A percentile compares a stretch with the other conserved stretches of the same genome.
Conservation (phyloP, 2,797 vertebrate genomes). For the Gymnocypris eckloni region DNA sequence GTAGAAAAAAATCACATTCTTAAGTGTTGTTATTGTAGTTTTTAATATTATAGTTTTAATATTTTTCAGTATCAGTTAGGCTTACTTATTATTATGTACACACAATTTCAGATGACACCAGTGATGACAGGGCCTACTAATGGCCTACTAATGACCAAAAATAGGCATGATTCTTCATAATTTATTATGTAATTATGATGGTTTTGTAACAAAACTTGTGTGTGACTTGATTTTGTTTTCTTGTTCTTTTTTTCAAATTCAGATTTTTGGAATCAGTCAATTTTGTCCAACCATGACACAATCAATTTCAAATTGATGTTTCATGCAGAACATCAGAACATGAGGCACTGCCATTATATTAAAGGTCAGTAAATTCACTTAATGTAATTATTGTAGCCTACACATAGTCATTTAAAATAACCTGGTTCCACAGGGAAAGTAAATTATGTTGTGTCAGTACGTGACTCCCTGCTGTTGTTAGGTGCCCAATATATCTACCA, state of each 20-base stretch:
- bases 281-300: neutral
- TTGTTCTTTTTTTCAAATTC: too few relatives aligned
- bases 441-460: neutral
- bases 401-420: neutral
- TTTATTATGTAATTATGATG: neutral
- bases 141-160: neutral
- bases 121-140: neutral
- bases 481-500: neutral
- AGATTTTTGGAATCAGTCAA: neutral
- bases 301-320: neutral
- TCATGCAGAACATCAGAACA: neutral
- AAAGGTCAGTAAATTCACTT: slow-evolving; percentile 1
- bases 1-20: neutral
- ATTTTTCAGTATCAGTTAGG: neutral
- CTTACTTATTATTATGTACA: neutral
- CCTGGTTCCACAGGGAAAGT: neutral
- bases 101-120: neutral
- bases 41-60: too few relatives aligned
- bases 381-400: neutral
- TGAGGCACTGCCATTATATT: neutral
- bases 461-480: too few relatives aligned
- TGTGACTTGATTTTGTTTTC: too few relatives aligned
- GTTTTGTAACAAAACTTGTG: neutral
- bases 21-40: neutral
- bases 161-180: neutral